Evolutionary conservation across 2,113 vertebrate genomes (phyloP).

Genomic region (Tamias sibiricus): DNA sequence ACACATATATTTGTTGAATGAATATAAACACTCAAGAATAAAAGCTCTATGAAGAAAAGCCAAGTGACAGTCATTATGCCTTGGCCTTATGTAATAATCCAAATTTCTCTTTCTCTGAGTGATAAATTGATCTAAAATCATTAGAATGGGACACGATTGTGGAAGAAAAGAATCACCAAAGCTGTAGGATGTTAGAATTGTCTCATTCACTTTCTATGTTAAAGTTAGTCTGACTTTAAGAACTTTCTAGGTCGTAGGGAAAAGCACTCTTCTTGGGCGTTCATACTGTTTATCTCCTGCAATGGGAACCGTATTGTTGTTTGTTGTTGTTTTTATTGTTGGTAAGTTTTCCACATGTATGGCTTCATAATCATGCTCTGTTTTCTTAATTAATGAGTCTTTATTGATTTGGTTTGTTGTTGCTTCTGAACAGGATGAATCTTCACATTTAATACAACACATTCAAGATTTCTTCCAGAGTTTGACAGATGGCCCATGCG

Average conservation of each 20-base stretch:
- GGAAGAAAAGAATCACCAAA: background rate
- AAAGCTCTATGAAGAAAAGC: background rate
- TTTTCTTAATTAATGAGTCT: constrained; percentile 91
- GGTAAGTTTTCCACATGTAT: constrained; percentile 85
- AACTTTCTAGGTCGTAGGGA: background rate
- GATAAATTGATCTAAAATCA: background rate
- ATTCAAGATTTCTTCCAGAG: constrained; percentile 89
- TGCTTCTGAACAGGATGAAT: constrained; percentile 91
- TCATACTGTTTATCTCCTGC: background rate
- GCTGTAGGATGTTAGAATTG: background rate
- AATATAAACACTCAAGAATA: background rate
- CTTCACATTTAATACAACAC: constrained; percentile 92
- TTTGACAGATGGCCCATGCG: constrained; percentile 88
- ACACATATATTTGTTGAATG: background rate
- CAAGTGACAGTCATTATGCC: background rate
- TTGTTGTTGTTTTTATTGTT: constrained; percentile 83
- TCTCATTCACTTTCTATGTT: constrained; percentile 17
- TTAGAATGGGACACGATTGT: background rate
- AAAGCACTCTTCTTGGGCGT: background rate
- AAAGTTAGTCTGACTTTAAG: background rate
- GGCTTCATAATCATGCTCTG: constrained; percentile 86
- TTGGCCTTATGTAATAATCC: background rate
- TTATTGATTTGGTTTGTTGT: constrained; percentile 90
- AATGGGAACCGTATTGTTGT: constrained; percentile 69
- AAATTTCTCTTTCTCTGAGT: background rate